phyloP scores from a whole-genome alignment of 2,888 invertebrate species.

The Oasisia sp. region DNA sequence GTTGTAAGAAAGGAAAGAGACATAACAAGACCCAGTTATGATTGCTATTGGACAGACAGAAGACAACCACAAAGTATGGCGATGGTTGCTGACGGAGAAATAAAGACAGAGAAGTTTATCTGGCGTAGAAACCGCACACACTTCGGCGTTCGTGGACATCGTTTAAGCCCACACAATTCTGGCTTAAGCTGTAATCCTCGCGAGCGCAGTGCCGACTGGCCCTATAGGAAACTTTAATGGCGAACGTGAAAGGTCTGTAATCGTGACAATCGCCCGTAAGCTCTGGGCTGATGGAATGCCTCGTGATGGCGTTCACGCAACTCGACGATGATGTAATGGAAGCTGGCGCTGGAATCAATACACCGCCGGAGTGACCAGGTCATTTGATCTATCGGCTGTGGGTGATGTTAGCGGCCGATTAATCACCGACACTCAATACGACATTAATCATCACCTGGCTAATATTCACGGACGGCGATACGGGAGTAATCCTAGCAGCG shows the following conservation, averaged over 20 bases:
- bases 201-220: background rate
- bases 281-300: background rate
- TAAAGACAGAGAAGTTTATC: background rate
- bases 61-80: background rate
- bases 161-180: background rate
- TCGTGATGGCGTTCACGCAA: background rate
- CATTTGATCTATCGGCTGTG: background rate
- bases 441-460: background rate
- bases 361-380: background rate
- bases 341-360: background rate
- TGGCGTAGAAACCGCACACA: background rate
- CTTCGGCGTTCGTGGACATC: background rate
- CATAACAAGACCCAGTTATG: background rate
- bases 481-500: background rate
- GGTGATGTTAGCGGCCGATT: background rate
- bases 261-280: background rate
- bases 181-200: background rate
- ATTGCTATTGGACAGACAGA: background rate
- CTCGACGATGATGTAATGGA: background rate
- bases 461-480: background rate
- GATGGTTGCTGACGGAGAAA: background rate
- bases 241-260: background rate
- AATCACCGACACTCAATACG: constrained; percentile 6
- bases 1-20: background rate
- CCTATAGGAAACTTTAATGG: background rate